phyloP scores from a whole-genome alignment of 2,888 invertebrate genomes.

The Leptura quadrifasciata region DNA sequence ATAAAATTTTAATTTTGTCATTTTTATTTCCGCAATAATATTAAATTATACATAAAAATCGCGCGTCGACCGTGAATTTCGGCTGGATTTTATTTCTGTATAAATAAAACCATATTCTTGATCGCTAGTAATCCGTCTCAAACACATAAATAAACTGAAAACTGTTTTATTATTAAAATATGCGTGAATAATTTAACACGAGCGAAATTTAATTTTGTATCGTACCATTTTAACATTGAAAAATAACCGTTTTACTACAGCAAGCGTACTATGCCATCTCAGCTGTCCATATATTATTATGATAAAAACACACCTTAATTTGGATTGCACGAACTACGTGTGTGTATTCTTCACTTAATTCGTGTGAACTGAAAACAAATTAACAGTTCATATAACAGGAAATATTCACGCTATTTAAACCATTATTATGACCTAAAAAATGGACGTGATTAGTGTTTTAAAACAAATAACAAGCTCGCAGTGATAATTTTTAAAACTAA shows the following conservation, averaged over 20 bases:
- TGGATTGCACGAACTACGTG: slow-evolving; percentile 4
- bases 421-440: slow-evolving; percentile 21
- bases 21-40: not conserved
- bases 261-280: not conserved
- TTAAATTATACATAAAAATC: not conserved
- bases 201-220: not conserved
- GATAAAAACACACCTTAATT: slow-evolving; percentile 12
- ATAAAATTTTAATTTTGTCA: too few relatives aligned
- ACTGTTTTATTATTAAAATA: not conserved
- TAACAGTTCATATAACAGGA: slow-evolving; percentile 29
- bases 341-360: slow-evolving; percentile 20
- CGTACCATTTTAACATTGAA: not conserved
- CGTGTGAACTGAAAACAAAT: slow-evolving; percentile 29
- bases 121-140: not conserved
- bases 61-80: not conserved
- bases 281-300: slow-evolving; percentile 9
- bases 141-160: not conserved
- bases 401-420: slow-evolving; percentile 22
- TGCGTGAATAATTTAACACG: not conserved
- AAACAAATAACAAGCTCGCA: not conserved
- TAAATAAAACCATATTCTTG: not conserved
- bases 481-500: not conserved
- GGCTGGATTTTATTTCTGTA: not conserved
- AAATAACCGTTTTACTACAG: not conserved
- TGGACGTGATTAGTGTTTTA: not conserved